Evolutionary conservation across 37 sponge, comb jelly and placozoan species (phyloP).

Genomic region (Tethya wilhelma): DNA sequence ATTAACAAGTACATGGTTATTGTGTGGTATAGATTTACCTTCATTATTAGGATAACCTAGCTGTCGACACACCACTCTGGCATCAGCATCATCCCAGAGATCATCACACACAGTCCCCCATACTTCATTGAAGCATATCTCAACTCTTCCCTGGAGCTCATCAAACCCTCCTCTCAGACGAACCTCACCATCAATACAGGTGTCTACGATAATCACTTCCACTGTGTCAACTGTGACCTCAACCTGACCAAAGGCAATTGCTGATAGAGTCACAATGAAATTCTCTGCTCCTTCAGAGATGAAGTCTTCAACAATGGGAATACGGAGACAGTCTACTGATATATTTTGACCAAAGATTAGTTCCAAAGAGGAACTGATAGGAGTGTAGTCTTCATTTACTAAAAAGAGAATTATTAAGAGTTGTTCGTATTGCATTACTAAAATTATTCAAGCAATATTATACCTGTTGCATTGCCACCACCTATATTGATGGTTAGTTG

Average conservation of each 20-base stretch:
- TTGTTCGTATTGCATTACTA: too few relatives aligned
- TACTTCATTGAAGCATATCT: slow-evolving; percentile 3
- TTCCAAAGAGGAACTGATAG: too few relatives aligned
- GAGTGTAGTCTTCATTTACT: too few relatives aligned
- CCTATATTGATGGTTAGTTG: too few relatives aligned
- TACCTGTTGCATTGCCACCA: too few relatives aligned
- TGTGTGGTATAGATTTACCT: too few relatives aligned
- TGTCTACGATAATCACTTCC: not conserved
- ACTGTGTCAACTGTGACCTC: not conserved
- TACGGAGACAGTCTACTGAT: not conserved
- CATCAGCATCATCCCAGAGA: not conserved
- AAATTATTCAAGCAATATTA: too few relatives aligned
- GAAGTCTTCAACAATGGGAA: not conserved
- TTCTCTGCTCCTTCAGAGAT: not conserved
- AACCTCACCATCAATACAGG: slow-evolving; percentile 19
- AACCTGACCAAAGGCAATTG: not conserved
- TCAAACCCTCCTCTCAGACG: not conserved
- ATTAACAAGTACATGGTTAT: too few relatives aligned
- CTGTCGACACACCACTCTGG: not conserved
- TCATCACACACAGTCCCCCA: slow-evolving; percentile 27
- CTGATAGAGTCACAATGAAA: not conserved
- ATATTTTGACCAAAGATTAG: too few relatives aligned
- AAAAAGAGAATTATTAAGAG: too few relatives aligned
- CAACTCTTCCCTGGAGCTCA: slow-evolving; percentile 1
- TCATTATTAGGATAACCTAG: too few relatives aligned